Percentiles rank a stretch among this genome's conserved stretches.
Conservation (phyloP, 2,888 invertebrate species). For the Resseliella maxima region DNA sequence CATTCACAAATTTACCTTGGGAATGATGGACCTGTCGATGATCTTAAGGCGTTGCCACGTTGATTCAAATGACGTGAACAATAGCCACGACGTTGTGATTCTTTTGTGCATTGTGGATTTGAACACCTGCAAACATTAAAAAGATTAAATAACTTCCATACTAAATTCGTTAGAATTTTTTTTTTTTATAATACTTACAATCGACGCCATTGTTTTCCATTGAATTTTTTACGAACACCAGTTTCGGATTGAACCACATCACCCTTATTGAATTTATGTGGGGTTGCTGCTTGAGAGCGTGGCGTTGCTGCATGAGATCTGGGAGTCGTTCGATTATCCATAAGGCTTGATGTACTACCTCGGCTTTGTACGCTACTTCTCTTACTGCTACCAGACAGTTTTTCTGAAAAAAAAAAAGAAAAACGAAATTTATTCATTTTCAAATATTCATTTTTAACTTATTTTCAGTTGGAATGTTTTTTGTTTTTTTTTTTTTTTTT, state of each 20-base stretch:
- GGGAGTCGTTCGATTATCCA: constrained; percentile 85
- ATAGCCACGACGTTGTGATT: constrained; percentile 96
- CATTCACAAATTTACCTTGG: constrained; percentile 63
- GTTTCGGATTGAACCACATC: constrained; percentile 76
- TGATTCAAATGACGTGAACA: constrained; percentile 96
- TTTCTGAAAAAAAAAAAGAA: constrained; percentile 62
- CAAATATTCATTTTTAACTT: not conserved
- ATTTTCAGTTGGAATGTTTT: too few relatives aligned
- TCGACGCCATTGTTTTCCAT: constrained; percentile 99
- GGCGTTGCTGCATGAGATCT: constrained; percentile 93
- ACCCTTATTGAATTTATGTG: constrained; percentile 97
- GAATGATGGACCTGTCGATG: constrained; percentile 65
- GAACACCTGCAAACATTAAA: constrained; percentile 73
- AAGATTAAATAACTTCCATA: not conserved
- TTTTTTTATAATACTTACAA: constrained; percentile 66
- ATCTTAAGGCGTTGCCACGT: constrained; percentile 73
- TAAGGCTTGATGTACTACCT: constrained; percentile 88
- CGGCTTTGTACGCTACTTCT: constrained; percentile 91
- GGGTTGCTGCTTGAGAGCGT: constrained; percentile 91
- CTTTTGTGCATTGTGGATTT: constrained; percentile 93
- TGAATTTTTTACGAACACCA: constrained; percentile 98
- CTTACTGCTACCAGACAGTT: constrained; percentile 84
- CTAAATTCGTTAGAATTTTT: not conserved
- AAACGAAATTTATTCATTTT: not conserved
- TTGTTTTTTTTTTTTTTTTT: not conserved